Evolutionary conservation across 2,888 invertebrate genomes (phyloP).

Genomic region (Erebia ligea): DNA sequence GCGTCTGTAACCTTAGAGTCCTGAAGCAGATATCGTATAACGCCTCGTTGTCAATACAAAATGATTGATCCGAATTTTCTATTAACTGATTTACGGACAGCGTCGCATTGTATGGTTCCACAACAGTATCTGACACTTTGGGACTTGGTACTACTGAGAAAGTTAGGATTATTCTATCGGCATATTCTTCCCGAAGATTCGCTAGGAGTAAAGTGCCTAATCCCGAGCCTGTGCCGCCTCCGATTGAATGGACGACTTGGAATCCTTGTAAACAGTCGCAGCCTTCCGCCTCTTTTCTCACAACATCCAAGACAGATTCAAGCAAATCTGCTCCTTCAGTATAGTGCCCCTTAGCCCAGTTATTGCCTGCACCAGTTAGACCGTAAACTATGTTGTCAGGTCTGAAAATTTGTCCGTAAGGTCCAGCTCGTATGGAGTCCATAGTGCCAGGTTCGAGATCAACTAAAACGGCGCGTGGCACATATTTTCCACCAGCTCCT

Average conservation of each 20-base stretch:
- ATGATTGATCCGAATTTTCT: constrained; percentile 87
- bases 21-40: constrained; percentile 90
- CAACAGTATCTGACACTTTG: constrained; percentile 87
- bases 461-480: constrained; percentile 70
- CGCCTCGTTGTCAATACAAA: constrained; percentile 89
- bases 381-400: constrained; percentile 96
- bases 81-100: constrained; percentile 92
- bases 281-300: constrained; percentile 92
- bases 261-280: constrained; percentile 96
- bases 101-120: constrained; percentile 92
- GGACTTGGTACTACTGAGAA: constrained; percentile 92
- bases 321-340: constrained; percentile 95
- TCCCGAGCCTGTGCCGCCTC: constrained; percentile 79
- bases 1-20: constrained; percentile 88
- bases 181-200: constrained; percentile 94
- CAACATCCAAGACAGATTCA: constrained; percentile 91
- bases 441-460: constrained; percentile 83
- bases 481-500: constrained; percentile 80
- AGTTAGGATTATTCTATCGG: constrained; percentile 92
- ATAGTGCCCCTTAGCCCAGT: constrained; percentile 89
- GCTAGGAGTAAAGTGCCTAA: constrained; percentile 88
- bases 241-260: constrained; percentile 90
- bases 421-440: constrained; percentile 94
- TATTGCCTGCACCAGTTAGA: constrained; percentile 72
- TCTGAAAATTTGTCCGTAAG: constrained; percentile 92